A percentile compares a stretch with the other conserved stretches of the same genome.
phyloP scores from a whole-genome alignment of 2,888 invertebrate species.

The Morinoia aosen region DNA sequence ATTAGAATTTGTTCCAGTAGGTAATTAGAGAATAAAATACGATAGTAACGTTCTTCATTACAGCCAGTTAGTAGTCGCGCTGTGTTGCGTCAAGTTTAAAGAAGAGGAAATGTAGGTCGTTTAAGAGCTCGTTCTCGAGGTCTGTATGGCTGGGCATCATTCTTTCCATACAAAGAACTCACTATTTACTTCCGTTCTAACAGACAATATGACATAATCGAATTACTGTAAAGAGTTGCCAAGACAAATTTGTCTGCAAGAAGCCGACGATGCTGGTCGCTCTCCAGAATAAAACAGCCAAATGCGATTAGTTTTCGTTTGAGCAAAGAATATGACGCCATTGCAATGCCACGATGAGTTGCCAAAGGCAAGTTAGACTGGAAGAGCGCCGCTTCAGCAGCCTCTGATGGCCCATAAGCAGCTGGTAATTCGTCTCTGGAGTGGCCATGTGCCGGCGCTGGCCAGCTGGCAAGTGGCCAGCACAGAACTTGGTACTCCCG shows the following conservation, averaged over 20 bases:
- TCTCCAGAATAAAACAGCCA: not conserved
- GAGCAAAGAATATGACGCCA: constrained; percentile 12
- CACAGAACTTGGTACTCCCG: not conserved
- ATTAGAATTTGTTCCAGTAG: no score
- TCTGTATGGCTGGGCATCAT: not conserved
- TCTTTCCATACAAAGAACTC: not conserved
- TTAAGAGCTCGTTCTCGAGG: not conserved
- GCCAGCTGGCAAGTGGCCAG: not conserved
- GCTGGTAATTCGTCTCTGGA: constrained; percentile 27
- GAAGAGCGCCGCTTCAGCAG: constrained; percentile 11
- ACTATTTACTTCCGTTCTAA: not conserved
- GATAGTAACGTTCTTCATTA: no score
- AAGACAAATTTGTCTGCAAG: not conserved
- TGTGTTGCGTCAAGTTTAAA: not conserved
- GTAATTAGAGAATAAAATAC: no score
- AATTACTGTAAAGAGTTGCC: not conserved
- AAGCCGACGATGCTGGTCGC: not conserved
- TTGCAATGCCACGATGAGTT: constrained; percentile 4
- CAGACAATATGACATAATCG: not conserved
- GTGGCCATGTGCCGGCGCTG: constrained; percentile 5
- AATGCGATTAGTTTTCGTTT: constrained; percentile 17
- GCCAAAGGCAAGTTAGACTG: not conserved
- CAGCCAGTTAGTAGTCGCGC: not conserved
- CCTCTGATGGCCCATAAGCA: constrained; percentile 11
- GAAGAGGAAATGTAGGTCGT: not conserved